Evolutionary conservation across 2,797 vertebrate genomes (phyloP), one percentile per base, ranked within the genome.

Genomic region (Syngnathus rostellatus): DNA sequence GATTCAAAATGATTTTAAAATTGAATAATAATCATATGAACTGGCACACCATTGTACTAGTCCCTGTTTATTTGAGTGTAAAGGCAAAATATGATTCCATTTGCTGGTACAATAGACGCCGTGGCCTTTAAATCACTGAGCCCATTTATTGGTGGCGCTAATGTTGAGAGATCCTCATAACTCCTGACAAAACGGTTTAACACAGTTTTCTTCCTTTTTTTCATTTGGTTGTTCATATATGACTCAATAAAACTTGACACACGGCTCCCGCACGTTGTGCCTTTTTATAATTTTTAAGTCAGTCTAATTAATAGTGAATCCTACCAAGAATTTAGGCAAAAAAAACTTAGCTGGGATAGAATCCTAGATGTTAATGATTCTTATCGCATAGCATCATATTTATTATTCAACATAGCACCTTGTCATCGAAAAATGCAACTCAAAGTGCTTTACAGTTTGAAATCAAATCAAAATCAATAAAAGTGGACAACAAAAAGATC

Each of bases 71-170:
- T 83, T 82, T 67, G 75, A 61, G 74, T 66, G 76, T 73, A 81
- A 78, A 88, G 74, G 70, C 63, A 23, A 84, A 79, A 83, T 86
- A 78, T 78, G 77, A 83, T 81, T 86, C 73, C 70, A 80, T 85
- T 85, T 79, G 75, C 75, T 67, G 76, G 64, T 82, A 81, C 78
- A 85, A 82, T 72, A 69, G 74, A 80, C 68, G 54, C 82, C 82
- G 77, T 65, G 75, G 79, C 77, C 85, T 86, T 84, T 79, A 85
- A 86, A 89, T 82, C 80, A 80, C 69, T 77, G 68, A 81, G 76
- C 68, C 62, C 43, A 79, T 83, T 85, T 84, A 86, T 78, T 73
- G 75, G 66, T 61, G 72, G 72, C 75, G 74, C 72, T 70, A 74
- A 74, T 54, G 72, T 70, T 19, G 62, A 59, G 71, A 78, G 78